phyloP scores from a whole-genome alignment of 53 echinoderm and acorn worm genomes.

The Antedon mediterranea region DNA sequence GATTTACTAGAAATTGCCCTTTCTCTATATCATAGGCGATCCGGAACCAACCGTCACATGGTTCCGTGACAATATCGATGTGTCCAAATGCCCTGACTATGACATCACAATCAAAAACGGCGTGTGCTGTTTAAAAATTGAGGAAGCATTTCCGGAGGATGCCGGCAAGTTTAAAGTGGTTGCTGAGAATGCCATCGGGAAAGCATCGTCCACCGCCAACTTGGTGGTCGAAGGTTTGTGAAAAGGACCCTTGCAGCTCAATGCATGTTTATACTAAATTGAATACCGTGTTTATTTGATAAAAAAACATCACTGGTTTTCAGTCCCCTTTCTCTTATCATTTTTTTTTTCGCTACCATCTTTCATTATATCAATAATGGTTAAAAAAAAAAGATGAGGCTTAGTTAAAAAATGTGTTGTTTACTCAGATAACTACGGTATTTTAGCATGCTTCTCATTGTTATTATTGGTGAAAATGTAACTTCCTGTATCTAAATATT shows the following conservation, averaged over 20 bases:
- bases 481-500: too few species aligned
- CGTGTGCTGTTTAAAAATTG: constrained; percentile 48
- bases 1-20: too few species aligned
- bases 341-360: too few species aligned
- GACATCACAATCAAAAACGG: constrained; percentile 50
- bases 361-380: too few species aligned
- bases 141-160: constrained; percentile 42
- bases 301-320: too few species aligned
- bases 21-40: constrained; percentile 33
- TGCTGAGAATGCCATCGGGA: constrained; percentile 63
- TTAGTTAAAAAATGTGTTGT: too few species aligned
- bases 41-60: constrained; percentile 74
- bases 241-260: neutral
- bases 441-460: too few species aligned
- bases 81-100: constrained; percentile 63
- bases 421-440: too few species aligned
- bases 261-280: neutral
- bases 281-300: too few species aligned
- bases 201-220: constrained; percentile 71
- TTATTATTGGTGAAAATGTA: too few species aligned
- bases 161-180: constrained; percentile 76
- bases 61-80: constrained; percentile 83
- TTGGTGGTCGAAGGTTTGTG: constrained; percentile 75
- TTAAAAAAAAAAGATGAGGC: too few species aligned
- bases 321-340: too few species aligned